Evolutionary conservation across 2,888 invertebrate genomes (phyloP), one percentile per base, ranked within the genome.

Genomic region (Hypomecis atomaria): DNA sequence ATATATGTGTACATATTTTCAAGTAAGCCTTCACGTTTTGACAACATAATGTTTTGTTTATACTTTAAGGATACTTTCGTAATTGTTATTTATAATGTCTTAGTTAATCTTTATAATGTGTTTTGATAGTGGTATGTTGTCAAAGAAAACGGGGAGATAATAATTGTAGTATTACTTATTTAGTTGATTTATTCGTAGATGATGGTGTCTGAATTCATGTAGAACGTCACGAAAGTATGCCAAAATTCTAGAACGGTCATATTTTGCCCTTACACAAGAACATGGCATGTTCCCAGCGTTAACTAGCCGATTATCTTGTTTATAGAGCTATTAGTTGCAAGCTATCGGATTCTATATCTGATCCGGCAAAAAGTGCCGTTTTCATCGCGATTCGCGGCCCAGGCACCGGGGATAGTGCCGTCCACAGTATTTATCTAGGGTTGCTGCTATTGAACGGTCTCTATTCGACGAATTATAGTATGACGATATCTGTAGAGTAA

Each of bases 241-340:
- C 49, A 37, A 13, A 13, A 11, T 37, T 50, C 49, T 37, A 49
- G 49, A 50, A 8, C 52, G 49, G 43, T 78, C 70, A 77, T 75
- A 75, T 73, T 80, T 78, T 71, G 72, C 74, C 68, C 60, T 79
- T 78, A 80, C 70, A 78, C 77, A 82, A 80, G 78, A 80, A 71
- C 63, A 67, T 75, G 75, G 73, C 77, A 75, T 77, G 71, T 78
- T 86, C 84, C 85, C 85, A 85, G 85, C 87, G 83, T 81, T 85
- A 86, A 85, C 85, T 81, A 81, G 85, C 74, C 84, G 88, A 86
- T 89, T 87, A 90, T 89, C 88, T 89, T 83, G 87, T 90, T 90
- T 90, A 89, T 90, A 87, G 87, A 87, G 88, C 88, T 89, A 89
- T 90, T 89, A 90, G 88, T 81, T 84, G 85, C 84, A 82, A 78